Evolutionary conservation across 2,888 invertebrate genomes (phyloP).

Genomic region (Ophion costatus): DNA sequence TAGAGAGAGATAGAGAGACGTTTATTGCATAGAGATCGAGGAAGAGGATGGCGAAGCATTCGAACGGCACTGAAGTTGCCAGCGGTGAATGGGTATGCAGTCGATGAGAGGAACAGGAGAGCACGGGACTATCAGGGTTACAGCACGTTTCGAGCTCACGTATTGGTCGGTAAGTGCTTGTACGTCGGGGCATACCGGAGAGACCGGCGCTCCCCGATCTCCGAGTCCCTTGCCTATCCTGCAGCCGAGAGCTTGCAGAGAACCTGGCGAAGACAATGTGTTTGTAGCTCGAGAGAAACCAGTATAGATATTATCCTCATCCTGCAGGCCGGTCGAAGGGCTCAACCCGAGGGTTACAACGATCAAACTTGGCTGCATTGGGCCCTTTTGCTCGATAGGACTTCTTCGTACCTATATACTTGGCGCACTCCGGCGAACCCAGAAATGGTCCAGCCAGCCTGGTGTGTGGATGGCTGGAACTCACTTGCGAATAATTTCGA

Average conservation of each 20-base stretch:
- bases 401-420: not conserved
- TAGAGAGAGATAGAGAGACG: conserved; percentile 33
- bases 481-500: conserved; percentile 46
- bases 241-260: conserved; percentile 3
- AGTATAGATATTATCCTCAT: not conserved
- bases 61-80: conserved; percentile 36
- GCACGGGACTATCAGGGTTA: conserved; percentile 58
- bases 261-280: conserved; percentile 59
- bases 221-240: not conserved
- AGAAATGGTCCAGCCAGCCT: not conserved
- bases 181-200: conserved; percentile 57
- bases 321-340: conserved; percentile 16
- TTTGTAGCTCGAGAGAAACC: conserved; percentile 20
- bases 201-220: not conserved
- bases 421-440: not conserved
- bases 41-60: conserved; percentile 19
- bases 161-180: conserved; percentile 65
- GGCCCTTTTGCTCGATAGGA: conserved; percentile 32
- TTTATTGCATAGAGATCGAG: conserved; percentile 41
- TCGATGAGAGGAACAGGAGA: conserved; percentile 41
- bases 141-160: conserved; percentile 60
- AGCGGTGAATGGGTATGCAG: conserved; percentile 23
- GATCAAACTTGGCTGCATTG: not conserved
- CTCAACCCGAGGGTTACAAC: conserved; percentile 18
- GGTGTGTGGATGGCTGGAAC: conserved; percentile 35